Evolutionary conservation across 1,140 invertebrate genomes (phyloP), one percentile per base, ranked within the genome.

Genomic region (Ooceraea biroi): DNA sequence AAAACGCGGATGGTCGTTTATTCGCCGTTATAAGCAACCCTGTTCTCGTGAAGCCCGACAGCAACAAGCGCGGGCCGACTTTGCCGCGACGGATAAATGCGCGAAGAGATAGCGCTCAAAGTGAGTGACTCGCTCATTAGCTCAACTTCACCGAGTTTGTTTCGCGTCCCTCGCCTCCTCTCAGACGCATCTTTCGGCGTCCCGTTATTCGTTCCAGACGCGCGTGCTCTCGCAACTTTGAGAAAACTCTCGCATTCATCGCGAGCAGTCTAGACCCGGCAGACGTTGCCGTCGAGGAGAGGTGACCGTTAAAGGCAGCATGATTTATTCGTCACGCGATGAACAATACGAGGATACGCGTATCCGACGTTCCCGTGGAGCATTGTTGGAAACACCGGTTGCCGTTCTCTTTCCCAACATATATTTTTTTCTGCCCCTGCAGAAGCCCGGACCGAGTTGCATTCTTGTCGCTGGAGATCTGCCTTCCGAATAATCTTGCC

Each of bases 21-120:
- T 77, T 84, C 85, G 48, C 12, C 36, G 22, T 19, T 57, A 57
- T 74, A 86, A 69, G 19, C 46, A 55, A n/a, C 60, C 68, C 52
- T 83, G 73, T 77, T 84, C 58, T 48, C 72, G 27, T 36, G 77
- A 85, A 82, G 72, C 52, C 66, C 48, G 60, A 48, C 44, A 77
- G 41, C 44, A 77, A 82, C 72, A 61, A 77, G 76, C 69, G 57
- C 66, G 25, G 48, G 65, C 68, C 61, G 25, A 58, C 17, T 65
- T n/a, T 36, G 48, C 77, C n/a, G 52, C 57, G 65, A 50, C 52
- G 44, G 74, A 46, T 84, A 63, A 80, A 84, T 22, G 73, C 41
- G 12, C 17, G 36, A 36, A 48, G 82, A 78, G 50, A 46, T 36
- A 44, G n/a, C 60, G 82, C 48, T 46, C 11, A 22, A 58, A 58